Base-by-base conservation (phyloP, 2,797 vertebrate species). In the Chaunax sp. region DNA sequence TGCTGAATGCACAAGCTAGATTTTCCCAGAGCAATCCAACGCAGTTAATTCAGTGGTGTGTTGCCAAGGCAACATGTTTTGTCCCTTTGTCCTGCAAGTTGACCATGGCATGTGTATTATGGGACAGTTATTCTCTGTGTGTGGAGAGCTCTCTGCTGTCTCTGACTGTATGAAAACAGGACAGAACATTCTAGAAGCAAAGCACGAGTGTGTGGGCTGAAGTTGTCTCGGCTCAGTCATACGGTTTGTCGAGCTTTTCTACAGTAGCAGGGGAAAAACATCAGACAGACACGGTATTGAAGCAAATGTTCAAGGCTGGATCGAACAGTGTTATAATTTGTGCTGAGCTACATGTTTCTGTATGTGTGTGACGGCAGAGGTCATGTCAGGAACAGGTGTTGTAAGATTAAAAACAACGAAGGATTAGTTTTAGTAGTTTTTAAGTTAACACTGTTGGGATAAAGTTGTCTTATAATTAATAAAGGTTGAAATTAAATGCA, bases 51-150 rank as follows among this genome's bases (percentile, higher is more conserved):
- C 72, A 78, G 79, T 26, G 62, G 30, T 57, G 60, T 1, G 79
- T 91, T 88, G 64, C 83, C 86, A 72, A 66, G 84, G 87, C 57
- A 82, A 90, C 88, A 37, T 64, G 85, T 85, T 92, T 86, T 86
- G 82, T 87, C 80, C 75, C 77, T 88, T 91, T 89, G 89, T 91
- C 73, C 77, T 53, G 45, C 64, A 57, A 71, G 72, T 87, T 83
- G 62, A 78, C 82, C 68, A 64, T 64, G 83, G 81, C 77, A 70
- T 86, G 81, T 80, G 64, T 68, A 66, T 71, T 82, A 80, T 54
- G 55, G 78, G 70, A 62, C 70, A 78, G 69, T 75, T 70, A 69
- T 78, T 75, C 65, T 80, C 51, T 66, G 72, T 82, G 65, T 83
- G 79, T 80, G 52, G 56, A 80, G 80, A n/a, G 78, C 76, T 84